phyloP scores from a whole-genome alignment of 2,797 vertebrate genomes.

The Neoniphon sammara region DNA sequence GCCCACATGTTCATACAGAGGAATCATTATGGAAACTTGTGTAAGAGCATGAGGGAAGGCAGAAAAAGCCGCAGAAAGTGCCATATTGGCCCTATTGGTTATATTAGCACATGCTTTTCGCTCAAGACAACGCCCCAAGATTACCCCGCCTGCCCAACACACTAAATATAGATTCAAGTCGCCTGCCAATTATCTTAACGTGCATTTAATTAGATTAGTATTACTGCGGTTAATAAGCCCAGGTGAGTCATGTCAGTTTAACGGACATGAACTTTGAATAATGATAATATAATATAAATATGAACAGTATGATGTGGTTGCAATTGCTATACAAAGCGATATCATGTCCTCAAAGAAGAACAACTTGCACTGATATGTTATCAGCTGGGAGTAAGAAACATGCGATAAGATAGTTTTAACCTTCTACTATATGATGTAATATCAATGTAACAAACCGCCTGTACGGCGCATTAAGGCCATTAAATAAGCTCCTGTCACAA shows the following conservation, averaged over 20 bases:
- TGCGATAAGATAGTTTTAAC: neutral
- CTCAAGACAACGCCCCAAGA: slow-evolving; percentile 51
- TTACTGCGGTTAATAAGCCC: slow-evolving; percentile 39
- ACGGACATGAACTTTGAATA: slow-evolving; percentile 3
- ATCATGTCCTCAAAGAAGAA: neutral
- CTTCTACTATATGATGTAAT: neutral
- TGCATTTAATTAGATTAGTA: slow-evolving; percentile 72
- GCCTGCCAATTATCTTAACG: slow-evolving; percentile 47
- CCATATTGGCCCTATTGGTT: slow-evolving; percentile 31
- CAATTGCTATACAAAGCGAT: slow-evolving; percentile 5
- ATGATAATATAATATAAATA: neutral
- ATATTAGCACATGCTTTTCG: slow-evolving; percentile 26
- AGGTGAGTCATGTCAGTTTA: slow-evolving; percentile 55
- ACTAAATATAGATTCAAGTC: slow-evolving; percentile 74
- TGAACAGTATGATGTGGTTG: neutral
- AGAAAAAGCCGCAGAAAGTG: neutral
- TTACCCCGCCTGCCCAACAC: slow-evolving; percentile 45
- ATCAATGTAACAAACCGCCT: fast-evolving
- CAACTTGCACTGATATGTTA: neutral
- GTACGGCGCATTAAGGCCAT: neutral
- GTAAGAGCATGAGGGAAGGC: slow-evolving; percentile 24
- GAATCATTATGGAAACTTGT: slow-evolving; percentile 60
- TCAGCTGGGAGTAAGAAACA: neutral
- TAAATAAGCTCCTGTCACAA: slow-evolving; percentile 20
- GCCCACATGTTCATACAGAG: slow-evolving; percentile 58